A percentile compares a stretch with the other conserved stretches of the same genome.
These are phyloP conservation scores for Mycteria americana DNA, from an alignment of 2,797 vertebrate genomes.

Conservation along the genomic window DNA sequence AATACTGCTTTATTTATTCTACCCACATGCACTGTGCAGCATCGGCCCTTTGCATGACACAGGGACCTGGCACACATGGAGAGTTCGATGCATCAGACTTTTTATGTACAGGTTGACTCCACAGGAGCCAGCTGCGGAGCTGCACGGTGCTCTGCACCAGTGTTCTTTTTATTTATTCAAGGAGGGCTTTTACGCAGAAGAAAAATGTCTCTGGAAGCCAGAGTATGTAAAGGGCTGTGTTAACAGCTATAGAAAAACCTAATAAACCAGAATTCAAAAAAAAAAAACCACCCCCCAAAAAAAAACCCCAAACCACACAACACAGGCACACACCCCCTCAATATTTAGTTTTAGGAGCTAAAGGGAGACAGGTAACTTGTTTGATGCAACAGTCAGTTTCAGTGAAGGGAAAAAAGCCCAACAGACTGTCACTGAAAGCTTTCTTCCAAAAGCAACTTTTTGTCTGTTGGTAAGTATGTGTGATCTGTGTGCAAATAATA, in stretches of 20 bases:
- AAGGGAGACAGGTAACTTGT: neutral
- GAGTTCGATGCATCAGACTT: fast-evolving
- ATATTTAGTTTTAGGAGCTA: neutral
- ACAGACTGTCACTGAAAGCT: neutral
- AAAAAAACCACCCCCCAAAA: neutral
- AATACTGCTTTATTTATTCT: neutral
- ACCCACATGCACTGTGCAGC: neutral
- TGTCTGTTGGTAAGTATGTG: neutral
- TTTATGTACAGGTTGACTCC: neutral
- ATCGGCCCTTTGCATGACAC: neutral
- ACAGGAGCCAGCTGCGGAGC: neutral
- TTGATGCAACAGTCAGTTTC: neutral
- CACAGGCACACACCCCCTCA: neutral
- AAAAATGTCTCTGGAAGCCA: neutral
- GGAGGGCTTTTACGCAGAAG: neutral
- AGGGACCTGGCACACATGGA: fast-evolving
- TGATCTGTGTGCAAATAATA: neutral
- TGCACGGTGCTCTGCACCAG: neutral
- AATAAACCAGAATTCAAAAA: neutral
- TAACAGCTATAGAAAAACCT: neutral
- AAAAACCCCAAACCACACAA: neutral
- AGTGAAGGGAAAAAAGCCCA: neutral
- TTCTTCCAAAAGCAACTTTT: neutral
- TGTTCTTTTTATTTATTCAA: neutral
- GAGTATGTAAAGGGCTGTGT: neutral